Base-by-base conservation (phyloP, 1,140 invertebrate genomes). In the Drosophila aff. region DNA sequence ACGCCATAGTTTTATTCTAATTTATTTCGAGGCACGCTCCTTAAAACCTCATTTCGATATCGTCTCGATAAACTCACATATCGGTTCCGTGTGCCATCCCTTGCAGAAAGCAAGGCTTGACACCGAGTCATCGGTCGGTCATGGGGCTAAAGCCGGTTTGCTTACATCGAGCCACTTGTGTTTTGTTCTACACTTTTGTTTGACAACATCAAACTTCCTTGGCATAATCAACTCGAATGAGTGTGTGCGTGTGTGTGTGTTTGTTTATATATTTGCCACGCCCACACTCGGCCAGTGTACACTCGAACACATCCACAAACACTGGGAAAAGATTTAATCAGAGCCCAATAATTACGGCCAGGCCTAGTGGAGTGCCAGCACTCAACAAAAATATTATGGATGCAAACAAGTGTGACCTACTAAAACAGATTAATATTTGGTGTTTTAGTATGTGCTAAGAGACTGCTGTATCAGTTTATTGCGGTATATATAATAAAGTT, bases 111-210 rank as follows among this genome's bases (percentile, higher is more conserved):
- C 33, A 15, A 16, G 8, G 15, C 18, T 23, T 40, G 33, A 26
- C 15, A 23, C 53, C 53, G 21, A 26, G 53, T 40, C 36, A 57
- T 26, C 36, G 21, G 36, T 57, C 9, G 26, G 47, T 49, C 47
- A 55, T 23, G 33, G 18, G 53, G 5, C 21, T 40, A 23, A 40
- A 40, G 53, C 21, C 16, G n/a, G 40, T 52, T 58, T 72, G 65
- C 68, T 72, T 71, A 18, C 50, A 36, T 18, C 28, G 41, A 23
- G 62, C 33, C 38, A 74, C 73, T 76, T 75, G 69, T 75, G 71
- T 59, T 74, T 64, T 74, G 69, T 57, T 75, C 36, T 49, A 55
- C 36, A 59, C 65, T 76, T 74, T 75, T 76, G 74, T 76, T 76
- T 76, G 61, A 76, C 71, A 76, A 75, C 73, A 64, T 76, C 60